Conservation (phyloP, 2,113 vertebrate species). For the Gadus chalcogrammus region DNA sequence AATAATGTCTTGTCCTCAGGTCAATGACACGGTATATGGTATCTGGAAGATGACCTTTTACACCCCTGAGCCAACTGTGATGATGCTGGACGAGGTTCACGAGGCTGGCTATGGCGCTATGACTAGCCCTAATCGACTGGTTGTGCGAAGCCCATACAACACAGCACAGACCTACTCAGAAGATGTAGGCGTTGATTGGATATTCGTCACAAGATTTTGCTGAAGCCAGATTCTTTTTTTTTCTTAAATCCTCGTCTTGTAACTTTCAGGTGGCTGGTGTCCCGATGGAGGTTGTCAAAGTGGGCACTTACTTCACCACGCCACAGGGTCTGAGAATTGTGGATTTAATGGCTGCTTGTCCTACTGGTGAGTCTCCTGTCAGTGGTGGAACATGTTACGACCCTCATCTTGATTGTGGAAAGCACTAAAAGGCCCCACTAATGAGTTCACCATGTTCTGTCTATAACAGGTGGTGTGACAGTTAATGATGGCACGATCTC, state of each 20-base stretch:
- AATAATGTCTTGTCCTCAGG: slow-evolving; percentile 2
- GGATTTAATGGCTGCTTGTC: slow-evolving; percentile 65
- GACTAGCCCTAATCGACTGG: slow-evolving; percentile 47
- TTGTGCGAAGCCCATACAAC: slow-evolving; percentile 63
- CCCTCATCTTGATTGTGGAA: background rate
- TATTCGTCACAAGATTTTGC: background rate
- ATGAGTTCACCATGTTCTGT: background rate
- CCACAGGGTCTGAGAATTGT: slow-evolving; percentile 45
- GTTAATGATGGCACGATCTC: slow-evolving; percentile 62
- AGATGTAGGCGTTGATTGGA: slow-evolving; percentile 41
- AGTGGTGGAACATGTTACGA: no score
- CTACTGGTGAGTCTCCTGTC: slow-evolving; percentile 47
- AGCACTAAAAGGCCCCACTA: background rate
- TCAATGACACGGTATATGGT: slow-evolving; percentile 3
- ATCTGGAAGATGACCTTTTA: slow-evolving; percentile 74
- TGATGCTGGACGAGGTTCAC: slow-evolving; percentile 60
- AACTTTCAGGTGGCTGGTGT: slow-evolving; percentile 68
- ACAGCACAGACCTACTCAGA: slow-evolving; percentile 60
- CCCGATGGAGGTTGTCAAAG: slow-evolving; percentile 73
- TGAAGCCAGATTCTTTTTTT: background rate
- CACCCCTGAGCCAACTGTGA: slow-evolving; percentile 55
- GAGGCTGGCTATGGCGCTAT: slow-evolving; percentile 59
- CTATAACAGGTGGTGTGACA: slow-evolving; percentile 70
- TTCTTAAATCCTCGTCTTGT: no score
- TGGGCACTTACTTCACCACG: slow-evolving; percentile 69